phyloP scores from a whole-genome alignment of 2,113 vertebrate genomes.

The Phoenicopterus ruber region DNA sequence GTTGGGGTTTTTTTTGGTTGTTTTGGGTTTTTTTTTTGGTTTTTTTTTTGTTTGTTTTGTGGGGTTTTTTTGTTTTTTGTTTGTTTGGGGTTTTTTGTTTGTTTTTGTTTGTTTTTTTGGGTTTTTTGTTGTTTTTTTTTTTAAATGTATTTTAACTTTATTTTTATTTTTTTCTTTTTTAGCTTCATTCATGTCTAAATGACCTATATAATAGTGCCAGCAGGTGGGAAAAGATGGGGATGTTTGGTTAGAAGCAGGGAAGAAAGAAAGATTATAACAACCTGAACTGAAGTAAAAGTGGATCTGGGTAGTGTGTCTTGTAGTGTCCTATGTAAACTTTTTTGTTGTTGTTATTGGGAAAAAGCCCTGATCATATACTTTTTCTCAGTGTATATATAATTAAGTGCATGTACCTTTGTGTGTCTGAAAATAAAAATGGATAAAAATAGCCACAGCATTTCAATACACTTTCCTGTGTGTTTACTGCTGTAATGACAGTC shows the following conservation, averaged over 20 bases:
- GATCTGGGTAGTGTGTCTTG: fast-evolving
- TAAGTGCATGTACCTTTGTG: background rate
- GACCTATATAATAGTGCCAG: background rate
- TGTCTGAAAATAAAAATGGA: background rate
- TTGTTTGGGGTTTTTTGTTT: too few relatives aligned
- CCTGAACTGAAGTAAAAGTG: background rate
- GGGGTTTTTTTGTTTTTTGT: background rate
- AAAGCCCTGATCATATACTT: background rate
- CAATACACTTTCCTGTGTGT: background rate
- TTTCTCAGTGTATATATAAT: background rate
- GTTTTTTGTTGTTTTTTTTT: too few relatives aligned
- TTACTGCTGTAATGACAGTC: background rate
- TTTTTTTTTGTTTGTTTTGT: too few relatives aligned
- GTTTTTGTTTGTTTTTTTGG: too few relatives aligned
- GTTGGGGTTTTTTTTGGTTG: background rate
- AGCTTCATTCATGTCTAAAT: background rate
- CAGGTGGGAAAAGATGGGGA: background rate
- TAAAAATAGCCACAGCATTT: background rate
- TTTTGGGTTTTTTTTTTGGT: too few relatives aligned
- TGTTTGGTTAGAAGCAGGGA: background rate
- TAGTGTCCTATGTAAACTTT: background rate
- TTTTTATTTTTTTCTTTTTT: background rate
- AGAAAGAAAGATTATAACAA: background rate
- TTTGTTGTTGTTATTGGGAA: background rate
- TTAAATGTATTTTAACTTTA: too few relatives aligned